These are phyloP conservation scores for Melanargia galathea DNA, from an alignment of 2,888 invertebrate species.

Conservation along the genomic window DNA sequence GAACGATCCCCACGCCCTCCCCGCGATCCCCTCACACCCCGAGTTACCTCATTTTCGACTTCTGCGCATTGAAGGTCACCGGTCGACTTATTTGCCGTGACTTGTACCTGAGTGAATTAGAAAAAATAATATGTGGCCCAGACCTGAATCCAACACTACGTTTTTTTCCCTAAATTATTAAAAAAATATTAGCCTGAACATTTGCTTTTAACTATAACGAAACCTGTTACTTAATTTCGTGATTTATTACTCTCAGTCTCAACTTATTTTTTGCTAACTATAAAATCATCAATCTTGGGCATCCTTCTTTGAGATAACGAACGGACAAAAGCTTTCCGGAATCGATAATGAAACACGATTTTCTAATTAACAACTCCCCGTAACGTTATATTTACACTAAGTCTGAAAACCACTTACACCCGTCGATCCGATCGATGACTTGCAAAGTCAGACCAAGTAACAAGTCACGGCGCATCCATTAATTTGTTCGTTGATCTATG, in stretches of 20 bases:
- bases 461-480: constrained; percentile 59
- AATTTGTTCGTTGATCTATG: constrained; percentile 52
- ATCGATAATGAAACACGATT: constrained; percentile 29
- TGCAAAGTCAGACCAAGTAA: constrained; percentile 40
- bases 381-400: constrained; percentile 28
- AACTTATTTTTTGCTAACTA: not conserved
- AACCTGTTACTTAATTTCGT: not conserved
- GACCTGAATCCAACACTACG: too few species aligned
- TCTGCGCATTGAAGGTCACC: too few species aligned
- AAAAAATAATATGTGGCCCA: too few species aligned
- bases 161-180: too few species aligned
- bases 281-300: constrained; percentile 14
- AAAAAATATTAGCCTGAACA: too few species aligned
- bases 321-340: constrained; percentile 9
- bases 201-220: too few species aligned
- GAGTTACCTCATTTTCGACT: too few species aligned
- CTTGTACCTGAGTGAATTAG: too few species aligned
- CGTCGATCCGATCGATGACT: constrained; percentile 40
- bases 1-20: too few species aligned
- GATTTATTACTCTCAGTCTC: not conserved
- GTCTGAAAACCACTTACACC: constrained; percentile 33
- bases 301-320: constrained; percentile 16
- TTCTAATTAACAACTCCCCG: constrained; percentile 29
- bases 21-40: too few species aligned
- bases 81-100: too few species aligned